Evolutionary conservation across 2,797 vertebrate genomes (phyloP).

Genomic region (Fringilla coelebs): DNA sequence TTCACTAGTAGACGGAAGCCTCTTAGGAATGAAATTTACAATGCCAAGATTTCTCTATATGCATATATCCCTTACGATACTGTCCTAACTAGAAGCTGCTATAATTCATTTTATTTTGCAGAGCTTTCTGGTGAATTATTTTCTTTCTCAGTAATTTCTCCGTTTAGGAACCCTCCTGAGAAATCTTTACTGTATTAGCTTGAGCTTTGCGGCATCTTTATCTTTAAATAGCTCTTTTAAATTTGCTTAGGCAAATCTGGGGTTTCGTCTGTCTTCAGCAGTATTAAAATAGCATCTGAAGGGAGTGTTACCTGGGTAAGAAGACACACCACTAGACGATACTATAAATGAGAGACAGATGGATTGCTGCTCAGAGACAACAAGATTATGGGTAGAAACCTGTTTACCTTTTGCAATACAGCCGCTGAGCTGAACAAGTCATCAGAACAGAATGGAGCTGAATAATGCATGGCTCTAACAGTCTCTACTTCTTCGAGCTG

Average conservation of each 20-base stretch:
- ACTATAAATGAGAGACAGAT: slow-evolving; percentile 43
- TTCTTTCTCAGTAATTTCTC: slow-evolving; percentile 44
- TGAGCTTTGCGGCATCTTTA: slow-evolving; percentile 51
- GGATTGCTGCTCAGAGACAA: slow-evolving; percentile 49
- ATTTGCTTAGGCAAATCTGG: slow-evolving; percentile 48
- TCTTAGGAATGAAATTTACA: slow-evolving; percentile 28
- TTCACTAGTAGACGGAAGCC: background rate
- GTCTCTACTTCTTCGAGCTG: background rate
- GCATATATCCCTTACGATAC: background rate
- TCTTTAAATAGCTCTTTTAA: slow-evolving; percentile 48
- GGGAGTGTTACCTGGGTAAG: slow-evolving; percentile 17
- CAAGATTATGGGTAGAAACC: slow-evolving; percentile 13
- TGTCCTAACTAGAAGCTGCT: slow-evolving; percentile 8
- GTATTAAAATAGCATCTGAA: slow-evolving; percentile 42
- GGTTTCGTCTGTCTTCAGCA: slow-evolving; percentile 33
- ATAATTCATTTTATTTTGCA: slow-evolving; percentile 19
- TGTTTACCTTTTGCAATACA: slow-evolving; percentile 48
- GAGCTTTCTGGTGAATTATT: slow-evolving; percentile 44
- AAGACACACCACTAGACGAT: slow-evolving; percentile 17
- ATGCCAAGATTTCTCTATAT: background rate
- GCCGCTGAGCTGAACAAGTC: background rate
- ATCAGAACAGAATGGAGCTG: slow-evolving; percentile 2
- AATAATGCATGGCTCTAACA: background rate
- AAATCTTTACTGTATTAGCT: slow-evolving; percentile 42
- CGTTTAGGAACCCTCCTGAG: background rate